Conservation (phyloP, 2,113 vertebrate genomes). For the Gobiocypris rarus region DNA sequence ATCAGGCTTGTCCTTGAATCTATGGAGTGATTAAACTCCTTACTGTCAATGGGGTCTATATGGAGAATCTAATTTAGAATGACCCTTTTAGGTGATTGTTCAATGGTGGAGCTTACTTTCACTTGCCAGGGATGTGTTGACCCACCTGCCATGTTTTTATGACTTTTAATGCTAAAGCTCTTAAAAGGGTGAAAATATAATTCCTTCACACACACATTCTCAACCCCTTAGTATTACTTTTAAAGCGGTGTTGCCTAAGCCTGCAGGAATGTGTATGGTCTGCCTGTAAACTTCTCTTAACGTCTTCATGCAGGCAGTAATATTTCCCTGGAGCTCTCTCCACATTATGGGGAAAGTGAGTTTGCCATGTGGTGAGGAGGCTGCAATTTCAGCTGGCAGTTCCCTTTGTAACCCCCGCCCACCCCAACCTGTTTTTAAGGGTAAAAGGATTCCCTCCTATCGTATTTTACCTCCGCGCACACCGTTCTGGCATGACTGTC, state of each 20-base stretch:
- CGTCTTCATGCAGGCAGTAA: conserved; percentile 48
- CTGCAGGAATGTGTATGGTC: conserved; percentile 39
- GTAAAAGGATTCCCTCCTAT: conserved; percentile 45
- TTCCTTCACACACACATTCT: conserved; percentile 4
- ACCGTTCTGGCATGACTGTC: not conserved
- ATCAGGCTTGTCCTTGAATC: not conserved
- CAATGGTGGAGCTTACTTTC: conserved; percentile 1
- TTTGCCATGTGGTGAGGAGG: conserved; percentile 46
- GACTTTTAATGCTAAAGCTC: not conserved
- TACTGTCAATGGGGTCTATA: not conserved
- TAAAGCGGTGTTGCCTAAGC: conserved; percentile 37
- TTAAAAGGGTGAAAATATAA: conserved; percentile 29
- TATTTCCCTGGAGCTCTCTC: conserved; percentile 46
- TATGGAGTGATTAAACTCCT: not conserved
- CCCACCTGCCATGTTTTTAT: conserved; percentile 32
- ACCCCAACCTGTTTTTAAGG: not conserved
- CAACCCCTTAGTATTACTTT: conserved; percentile 9
- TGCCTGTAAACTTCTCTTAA: conserved; percentile 46
- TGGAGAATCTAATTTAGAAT: conserved; percentile 22
- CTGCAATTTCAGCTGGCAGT: conserved; percentile 47
- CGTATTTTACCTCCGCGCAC: conserved; percentile 2
- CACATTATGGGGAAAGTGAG: conserved; percentile 26
- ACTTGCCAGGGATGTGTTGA: not conserved
- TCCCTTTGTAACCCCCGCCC: conserved; percentile 6
- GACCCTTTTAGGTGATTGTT: not conserved